phyloP scores from a whole-genome alignment of 2,888 invertebrate genomes.

The Strigamia maritima region DNA sequence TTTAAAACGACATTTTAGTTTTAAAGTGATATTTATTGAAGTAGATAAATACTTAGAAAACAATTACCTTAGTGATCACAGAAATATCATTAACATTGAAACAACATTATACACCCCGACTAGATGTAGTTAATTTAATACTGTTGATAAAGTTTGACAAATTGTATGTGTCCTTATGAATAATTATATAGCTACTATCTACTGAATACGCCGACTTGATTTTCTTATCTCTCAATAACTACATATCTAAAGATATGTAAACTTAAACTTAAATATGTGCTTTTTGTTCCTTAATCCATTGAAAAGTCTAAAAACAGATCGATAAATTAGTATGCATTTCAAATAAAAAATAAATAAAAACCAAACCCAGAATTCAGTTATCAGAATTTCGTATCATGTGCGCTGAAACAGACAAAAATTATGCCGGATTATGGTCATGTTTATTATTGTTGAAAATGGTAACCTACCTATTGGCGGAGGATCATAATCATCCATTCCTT shows the following conservation, averaged over 20 bases:
- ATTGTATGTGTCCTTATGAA: not conserved
- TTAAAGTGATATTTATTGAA: not conserved
- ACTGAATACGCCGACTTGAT: not conserved
- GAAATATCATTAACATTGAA: not conserved
- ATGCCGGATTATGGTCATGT: not conserved
- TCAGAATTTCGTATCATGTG: constrained; percentile 5
- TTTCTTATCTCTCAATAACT: not conserved
- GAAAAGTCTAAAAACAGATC: not conserved
- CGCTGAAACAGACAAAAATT: not conserved
- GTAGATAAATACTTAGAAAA: not conserved
- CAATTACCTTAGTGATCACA: not conserved
- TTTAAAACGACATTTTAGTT: not conserved
- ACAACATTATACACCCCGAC: not conserved
- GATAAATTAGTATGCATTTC: not conserved
- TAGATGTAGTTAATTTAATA: not conserved
- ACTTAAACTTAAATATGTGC: not conserved
- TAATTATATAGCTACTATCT: not conserved
- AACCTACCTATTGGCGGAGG: not conserved
- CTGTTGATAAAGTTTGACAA: not conserved
- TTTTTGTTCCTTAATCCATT: not conserved
- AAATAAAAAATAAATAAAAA: not conserved
- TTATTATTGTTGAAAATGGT: not conserved
- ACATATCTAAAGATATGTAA: not conserved
- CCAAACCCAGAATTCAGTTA: not conserved
- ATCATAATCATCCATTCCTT: not conserved